phyloP scores from a whole-genome alignment of 2,113 vertebrate species.

The Benitochromis conjunctus region DNA sequence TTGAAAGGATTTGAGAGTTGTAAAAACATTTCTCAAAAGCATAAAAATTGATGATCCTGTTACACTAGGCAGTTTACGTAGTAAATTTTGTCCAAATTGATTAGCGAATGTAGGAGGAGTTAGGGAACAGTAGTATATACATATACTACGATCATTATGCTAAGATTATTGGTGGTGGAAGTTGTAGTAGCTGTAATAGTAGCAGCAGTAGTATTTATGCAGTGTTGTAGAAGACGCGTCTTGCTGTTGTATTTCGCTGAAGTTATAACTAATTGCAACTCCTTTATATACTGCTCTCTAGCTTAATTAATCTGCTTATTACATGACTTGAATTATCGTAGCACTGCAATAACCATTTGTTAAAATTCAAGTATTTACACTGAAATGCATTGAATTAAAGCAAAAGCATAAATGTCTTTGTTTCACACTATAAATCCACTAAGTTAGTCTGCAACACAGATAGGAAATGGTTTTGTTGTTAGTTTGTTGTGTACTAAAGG shows the following conservation, averaged over 20 bases:
- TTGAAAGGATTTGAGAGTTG: neutral
- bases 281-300: neutral
- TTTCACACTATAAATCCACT: neutral
- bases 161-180: neutral
- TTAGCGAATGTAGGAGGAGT: neutral
- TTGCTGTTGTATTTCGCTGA: neutral
- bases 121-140: neutral
- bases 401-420: neutral
- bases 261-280: neutral
- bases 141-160: neutral
- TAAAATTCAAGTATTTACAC: neutral
- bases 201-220: neutral
- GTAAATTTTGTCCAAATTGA: neutral
- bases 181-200: neutral
- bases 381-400: neutral
- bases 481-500: neutral
- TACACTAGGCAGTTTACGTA: neutral
- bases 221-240: accelerated
- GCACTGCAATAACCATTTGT: neutral
- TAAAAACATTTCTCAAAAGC: neutral
- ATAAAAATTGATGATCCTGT: neutral
- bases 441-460: neutral
- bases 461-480: conserved; percentile 29
- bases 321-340: neutral
- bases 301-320: neutral